phyloP scores from a whole-genome alignment of 2,888 invertebrate genomes.

The Arctia plantaginis region DNA sequence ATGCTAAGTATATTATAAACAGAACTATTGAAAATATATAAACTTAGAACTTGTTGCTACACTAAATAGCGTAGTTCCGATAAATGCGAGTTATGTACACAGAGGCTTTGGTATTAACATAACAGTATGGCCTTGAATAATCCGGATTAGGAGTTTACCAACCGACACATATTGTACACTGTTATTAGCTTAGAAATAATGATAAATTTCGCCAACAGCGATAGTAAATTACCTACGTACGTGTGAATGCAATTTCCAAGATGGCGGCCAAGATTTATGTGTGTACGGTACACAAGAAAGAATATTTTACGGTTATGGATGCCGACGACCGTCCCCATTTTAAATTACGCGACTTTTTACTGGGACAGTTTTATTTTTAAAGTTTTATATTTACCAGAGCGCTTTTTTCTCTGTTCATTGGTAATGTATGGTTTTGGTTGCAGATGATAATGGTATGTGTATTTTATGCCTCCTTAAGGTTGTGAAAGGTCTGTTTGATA shows the following conservation, averaged over 20 bases:
- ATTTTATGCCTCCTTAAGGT: neutral
- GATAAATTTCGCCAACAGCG: slow-evolving; percentile 63
- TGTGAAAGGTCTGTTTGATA: neutral
- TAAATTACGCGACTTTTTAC: slow-evolving; percentile 47
- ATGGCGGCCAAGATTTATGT: slow-evolving; percentile 61
- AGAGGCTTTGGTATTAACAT: neutral
- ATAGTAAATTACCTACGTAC: slow-evolving; percentile 58
- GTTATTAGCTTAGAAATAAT: slow-evolving; percentile 57
- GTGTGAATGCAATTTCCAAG: slow-evolving; percentile 65
- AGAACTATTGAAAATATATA: neutral
- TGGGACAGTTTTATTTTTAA: slow-evolving; percentile 30
- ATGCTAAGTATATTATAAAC: too few species aligned
- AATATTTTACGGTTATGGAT: slow-evolving; percentile 54
- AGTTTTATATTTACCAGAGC: slow-evolving; percentile 16
- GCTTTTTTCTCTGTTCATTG: neutral
- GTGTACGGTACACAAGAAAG: slow-evolving; percentile 44
- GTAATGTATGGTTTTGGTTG: neutral
- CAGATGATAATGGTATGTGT: neutral
- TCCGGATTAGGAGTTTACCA: slow-evolving; percentile 37
- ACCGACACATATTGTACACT: slow-evolving; percentile 49
- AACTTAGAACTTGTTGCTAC: neutral
- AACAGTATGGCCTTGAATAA: neutral
- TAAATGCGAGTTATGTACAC: neutral
- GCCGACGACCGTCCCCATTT: slow-evolving; percentile 40
- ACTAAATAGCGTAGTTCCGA: neutral